Evolutionary conservation across 2,888 invertebrate species (phyloP).

Genomic region (Willowsia nigromaculata): DNA sequence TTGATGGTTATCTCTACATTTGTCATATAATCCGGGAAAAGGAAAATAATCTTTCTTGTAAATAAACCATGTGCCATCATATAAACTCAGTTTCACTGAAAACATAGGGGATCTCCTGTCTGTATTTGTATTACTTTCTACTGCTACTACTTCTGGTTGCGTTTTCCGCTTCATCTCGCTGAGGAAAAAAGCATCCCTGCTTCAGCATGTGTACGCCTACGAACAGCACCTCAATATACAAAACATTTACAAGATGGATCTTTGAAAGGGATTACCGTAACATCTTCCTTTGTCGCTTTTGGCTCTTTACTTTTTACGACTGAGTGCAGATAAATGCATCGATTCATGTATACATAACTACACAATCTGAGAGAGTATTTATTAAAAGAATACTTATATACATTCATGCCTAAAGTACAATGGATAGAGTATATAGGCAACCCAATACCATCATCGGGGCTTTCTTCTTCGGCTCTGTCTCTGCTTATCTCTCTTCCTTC

Average conservation of each 20-base stretch:
- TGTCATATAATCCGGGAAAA: neutral
- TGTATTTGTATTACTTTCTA: no score
- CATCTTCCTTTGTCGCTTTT: constrained; percentile 51
- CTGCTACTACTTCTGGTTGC: no score
- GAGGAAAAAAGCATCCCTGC: no score
- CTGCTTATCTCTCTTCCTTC: constrained; percentile 38
- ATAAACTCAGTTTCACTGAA: neutral
- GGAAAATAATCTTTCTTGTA: constrained; percentile 13
- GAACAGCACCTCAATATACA: no score
- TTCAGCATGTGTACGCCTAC: no score
- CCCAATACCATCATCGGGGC: neutral
- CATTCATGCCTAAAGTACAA: neutral
- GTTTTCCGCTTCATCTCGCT: no score
- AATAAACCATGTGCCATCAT: neutral
- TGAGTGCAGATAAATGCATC: constrained; percentile 46
- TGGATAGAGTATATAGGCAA: neutral
- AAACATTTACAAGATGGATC: constrained; percentile 55
- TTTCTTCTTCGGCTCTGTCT: neutral
- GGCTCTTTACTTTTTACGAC: constrained; percentile 50
- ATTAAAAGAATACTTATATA: neutral
- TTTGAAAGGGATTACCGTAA: constrained; percentile 55
- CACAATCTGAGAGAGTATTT: neutral
- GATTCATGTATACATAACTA: neutral
- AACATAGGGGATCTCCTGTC: no score
- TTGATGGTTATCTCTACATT: constrained; percentile 9